phyloP scores from a whole-genome alignment of 2,888 invertebrate species.

The Mycalesis mineus region DNA sequence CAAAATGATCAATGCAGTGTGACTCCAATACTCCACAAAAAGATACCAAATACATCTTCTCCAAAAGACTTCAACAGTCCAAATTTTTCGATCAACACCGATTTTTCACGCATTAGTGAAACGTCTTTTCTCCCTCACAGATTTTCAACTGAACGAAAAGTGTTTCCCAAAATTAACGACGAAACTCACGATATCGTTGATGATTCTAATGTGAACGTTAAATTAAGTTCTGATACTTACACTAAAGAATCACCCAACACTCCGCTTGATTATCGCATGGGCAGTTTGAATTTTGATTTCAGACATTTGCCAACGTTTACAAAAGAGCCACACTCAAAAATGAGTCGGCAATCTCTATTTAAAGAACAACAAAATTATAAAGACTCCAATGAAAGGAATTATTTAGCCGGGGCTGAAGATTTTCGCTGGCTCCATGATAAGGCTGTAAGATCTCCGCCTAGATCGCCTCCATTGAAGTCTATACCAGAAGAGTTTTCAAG shows the following conservation, averaged over 20 bases:
- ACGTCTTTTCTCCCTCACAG: slow-evolving; percentile 65
- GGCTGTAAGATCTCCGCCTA: slow-evolving; percentile 55
- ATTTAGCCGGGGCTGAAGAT: slow-evolving; percentile 41
- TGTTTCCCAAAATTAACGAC: slow-evolving; percentile 50
- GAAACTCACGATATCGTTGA: slow-evolving; percentile 59
- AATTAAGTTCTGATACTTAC: slow-evolving; percentile 71
- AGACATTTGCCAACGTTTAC: slow-evolving; percentile 41
- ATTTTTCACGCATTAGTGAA: slow-evolving; percentile 69
- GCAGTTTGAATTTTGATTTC: slow-evolving; percentile 41
- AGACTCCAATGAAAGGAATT: slow-evolving; percentile 45
- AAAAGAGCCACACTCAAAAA: slow-evolving; percentile 50
- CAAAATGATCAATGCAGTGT: slow-evolving; percentile 42
- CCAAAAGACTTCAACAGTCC: slow-evolving; percentile 68
- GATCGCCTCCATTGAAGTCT: slow-evolving; percentile 64
- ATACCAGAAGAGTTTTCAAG: slow-evolving; percentile 72
- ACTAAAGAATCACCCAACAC: slow-evolving; percentile 71
- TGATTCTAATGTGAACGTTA: slow-evolving; percentile 40
- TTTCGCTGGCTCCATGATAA: slow-evolving; percentile 60
- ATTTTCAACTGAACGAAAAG: slow-evolving; percentile 69
- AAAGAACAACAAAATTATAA: slow-evolving; percentile 52
- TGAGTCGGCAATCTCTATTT: slow-evolving; percentile 64
- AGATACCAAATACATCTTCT: slow-evolving; percentile 69
- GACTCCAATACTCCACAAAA: slow-evolving; percentile 52
- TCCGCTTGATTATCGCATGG: slow-evolving; percentile 44
- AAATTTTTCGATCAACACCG: slow-evolving; percentile 70